Percentiles rank a stretch among this genome's conserved stretches.
Evolutionary conservation across 1,140 invertebrate genomes (phyloP).

Genomic region (Drosophila nigromelanica): DNA sequence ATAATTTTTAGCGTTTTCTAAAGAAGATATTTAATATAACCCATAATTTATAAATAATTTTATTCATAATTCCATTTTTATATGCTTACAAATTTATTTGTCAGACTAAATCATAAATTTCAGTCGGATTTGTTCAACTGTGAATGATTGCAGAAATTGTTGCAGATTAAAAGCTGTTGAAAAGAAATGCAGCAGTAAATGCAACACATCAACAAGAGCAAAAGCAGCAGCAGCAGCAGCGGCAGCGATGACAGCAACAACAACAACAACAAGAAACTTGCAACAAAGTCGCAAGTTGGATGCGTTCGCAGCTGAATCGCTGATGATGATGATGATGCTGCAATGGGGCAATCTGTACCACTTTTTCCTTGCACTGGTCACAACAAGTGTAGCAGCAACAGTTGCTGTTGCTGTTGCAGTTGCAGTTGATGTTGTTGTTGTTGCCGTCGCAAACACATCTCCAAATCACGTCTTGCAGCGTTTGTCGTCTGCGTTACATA

Average conservation of each 20-base stretch:
- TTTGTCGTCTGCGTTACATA: slow-evolving; percentile 72
- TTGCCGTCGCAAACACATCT: slow-evolving; percentile 71
- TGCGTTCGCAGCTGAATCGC: slow-evolving; percentile 44
- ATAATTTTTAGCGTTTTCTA: not conserved
- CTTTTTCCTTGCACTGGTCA: slow-evolving; percentile 70
- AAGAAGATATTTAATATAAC: not conserved
- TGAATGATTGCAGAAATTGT: slow-evolving; percentile 39
- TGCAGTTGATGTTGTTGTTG: slow-evolving; percentile 32
- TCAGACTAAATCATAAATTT: not conserved
- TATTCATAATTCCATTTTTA: too few species aligned
- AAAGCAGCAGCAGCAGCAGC: slow-evolving; percentile 40
- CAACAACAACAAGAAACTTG: slow-evolving; percentile 17
- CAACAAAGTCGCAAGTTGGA: slow-evolving; percentile 38
- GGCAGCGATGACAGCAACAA: slow-evolving; percentile 1
- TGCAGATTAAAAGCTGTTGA: slow-evolving; percentile 36
- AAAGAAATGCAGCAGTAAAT: slow-evolving; percentile 34
- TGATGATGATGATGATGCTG: slow-evolving; percentile 49
- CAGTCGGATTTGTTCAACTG: slow-evolving; percentile 13
- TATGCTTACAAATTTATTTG: not conserved
- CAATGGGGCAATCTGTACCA: slow-evolving; percentile 70
- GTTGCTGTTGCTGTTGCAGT: slow-evolving; percentile 20
- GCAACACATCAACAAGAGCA: slow-evolving; percentile 62
- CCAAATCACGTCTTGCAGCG: slow-evolving; percentile 72
- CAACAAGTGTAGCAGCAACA: slow-evolving; percentile 72
- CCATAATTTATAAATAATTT: not conserved